Evolutionary conservation across 2,113 vertebrate species (phyloP).

Genomic region (Centropristis striata): DNA sequence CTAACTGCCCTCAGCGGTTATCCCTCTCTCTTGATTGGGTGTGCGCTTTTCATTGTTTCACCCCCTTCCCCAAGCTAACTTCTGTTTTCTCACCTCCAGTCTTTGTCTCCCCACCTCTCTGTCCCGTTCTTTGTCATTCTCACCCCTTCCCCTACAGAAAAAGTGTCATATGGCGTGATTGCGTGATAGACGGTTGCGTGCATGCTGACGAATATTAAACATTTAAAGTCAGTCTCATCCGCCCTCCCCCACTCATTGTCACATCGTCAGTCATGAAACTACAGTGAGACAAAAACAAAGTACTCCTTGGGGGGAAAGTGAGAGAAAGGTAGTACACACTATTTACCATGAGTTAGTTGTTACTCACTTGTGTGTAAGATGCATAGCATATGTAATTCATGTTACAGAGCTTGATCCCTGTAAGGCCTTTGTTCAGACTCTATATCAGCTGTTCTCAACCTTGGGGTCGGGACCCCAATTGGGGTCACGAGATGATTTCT

Average conservation of each 20-base stretch:
- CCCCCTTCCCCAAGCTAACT: slow-evolving; percentile 17
- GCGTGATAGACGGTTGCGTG: slow-evolving; percentile 58
- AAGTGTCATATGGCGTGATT: slow-evolving; percentile 52
- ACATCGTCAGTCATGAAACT: slow-evolving; percentile 37
- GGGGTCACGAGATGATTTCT: too few species aligned
- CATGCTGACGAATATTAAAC: slow-evolving; percentile 62
- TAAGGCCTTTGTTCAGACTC: background rate
- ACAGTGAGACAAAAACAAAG: slow-evolving; percentile 44
- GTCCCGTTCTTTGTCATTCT: background rate
- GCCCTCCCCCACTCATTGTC: slow-evolving; percentile 12
- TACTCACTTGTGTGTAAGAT: slow-evolving; percentile 13
- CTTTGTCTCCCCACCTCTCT: slow-evolving; percentile 4
- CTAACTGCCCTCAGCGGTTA: slow-evolving; percentile 48
- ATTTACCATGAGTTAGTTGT: slow-evolving; percentile 8
- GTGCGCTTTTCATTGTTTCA: slow-evolving; percentile 52
- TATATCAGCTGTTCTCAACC: too few species aligned
- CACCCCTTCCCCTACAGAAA: slow-evolving; percentile 20
- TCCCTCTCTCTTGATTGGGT: slow-evolving; percentile 53
- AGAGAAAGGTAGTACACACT: slow-evolving; percentile 2
- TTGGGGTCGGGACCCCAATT: too few species aligned
- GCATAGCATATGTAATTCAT: slow-evolving; percentile 25
- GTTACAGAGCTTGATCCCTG: background rate
- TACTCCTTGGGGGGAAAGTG: slow-evolving; percentile 20
- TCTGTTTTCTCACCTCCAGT: slow-evolving; percentile 51
- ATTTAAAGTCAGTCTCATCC: slow-evolving; percentile 49